phyloP scores from a whole-genome alignment of 1,140 invertebrate species.

The Pogonus chalceus region DNA sequence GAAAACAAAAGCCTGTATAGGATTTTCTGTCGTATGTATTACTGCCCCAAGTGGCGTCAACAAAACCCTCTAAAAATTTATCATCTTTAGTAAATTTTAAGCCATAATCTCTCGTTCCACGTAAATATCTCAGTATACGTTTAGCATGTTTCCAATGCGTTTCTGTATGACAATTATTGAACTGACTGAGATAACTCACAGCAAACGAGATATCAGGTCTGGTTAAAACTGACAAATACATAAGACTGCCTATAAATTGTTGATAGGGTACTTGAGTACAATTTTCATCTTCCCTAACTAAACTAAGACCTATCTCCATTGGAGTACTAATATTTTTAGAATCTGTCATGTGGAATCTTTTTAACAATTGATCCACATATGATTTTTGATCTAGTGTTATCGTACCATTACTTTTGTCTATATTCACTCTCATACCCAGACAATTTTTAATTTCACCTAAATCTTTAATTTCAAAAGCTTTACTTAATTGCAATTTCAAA shows the following conservation, averaged over 20 bases:
- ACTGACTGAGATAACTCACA: slow-evolving; percentile 16
- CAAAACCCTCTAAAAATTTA: slow-evolving; percentile 10
- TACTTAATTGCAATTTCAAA: slow-evolving; percentile 9
- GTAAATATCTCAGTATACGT: slow-evolving; percentile 25
- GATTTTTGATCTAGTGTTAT: slow-evolving; percentile 23
- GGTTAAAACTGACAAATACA: background rate
- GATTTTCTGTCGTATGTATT: slow-evolving; percentile 11
- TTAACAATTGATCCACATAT: slow-evolving; percentile 25
- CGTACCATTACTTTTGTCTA: slow-evolving; percentile 12
- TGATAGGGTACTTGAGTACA: background rate
- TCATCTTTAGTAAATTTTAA: slow-evolving; percentile 9
- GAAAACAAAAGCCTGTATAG: slow-evolving; percentile 8
- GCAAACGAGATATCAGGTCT: background rate
- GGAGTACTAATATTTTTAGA: slow-evolving; percentile 24
- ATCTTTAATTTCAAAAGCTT: slow-evolving; percentile 22
- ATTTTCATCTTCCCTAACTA: slow-evolving; percentile 21
- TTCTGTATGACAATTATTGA: slow-evolving; percentile 17
- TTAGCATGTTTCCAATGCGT: slow-evolving; percentile 22
- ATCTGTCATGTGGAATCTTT: slow-evolving; percentile 25
- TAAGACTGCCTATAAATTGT: background rate
- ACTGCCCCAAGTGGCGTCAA: slow-evolving; percentile 16
- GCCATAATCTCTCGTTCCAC: slow-evolving; percentile 19
- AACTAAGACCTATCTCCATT: slow-evolving; percentile 18
- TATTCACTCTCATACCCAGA: slow-evolving; percentile 26
- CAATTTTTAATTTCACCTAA: slow-evolving; percentile 21